Evolutionary conservation across 2,888 invertebrate species (phyloP), one percentile per base, ranked within the genome.

Genomic region (Hyalella azteca): DNA sequence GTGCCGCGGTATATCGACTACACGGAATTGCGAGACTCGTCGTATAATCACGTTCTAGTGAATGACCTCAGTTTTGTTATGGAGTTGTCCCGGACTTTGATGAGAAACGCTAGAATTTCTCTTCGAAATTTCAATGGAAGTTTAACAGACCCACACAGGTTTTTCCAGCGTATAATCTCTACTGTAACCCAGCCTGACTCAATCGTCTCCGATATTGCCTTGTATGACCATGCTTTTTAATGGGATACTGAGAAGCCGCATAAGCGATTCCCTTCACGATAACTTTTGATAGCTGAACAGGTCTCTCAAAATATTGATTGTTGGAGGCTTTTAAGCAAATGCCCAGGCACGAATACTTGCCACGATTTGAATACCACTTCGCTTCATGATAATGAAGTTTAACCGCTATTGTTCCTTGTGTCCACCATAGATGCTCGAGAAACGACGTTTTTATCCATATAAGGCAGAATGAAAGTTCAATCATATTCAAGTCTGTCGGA

Each of bases 1-100:
- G 66, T 29, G 66, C n/a, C n/a, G 39, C 66, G 36, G 66, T 66
- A n/a, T n/a, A 66, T 66, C 66, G 39, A 19, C 66, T 39, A 36
- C 36, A 66, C 7, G 29, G 36, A 15, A 66, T 36, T 29, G 66
- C 15, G 66, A 36, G 19, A 36, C 36, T 66, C 66, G 32, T 36
- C 66, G 66, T 11, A 29, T 36, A 66, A 66, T 66, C 66, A 66
- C 66, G 39, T 36, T 11, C 36, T 66, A 7, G 36, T 1, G 66
- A 66, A 3, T 66, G 29, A 36, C 66, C 11, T 66, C 66, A 36
- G 29, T 36, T 39, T 66, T 36, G 36, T 66, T 66, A 66, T 66
- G 66, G 36, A 66, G 7, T 29, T 66, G 66, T 66, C 66, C 66
- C 29, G 13, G 66, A 66, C 15, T 19, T 66, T 39, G 19, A 11